These are phyloP conservation scores for Tichodroma muraria DNA, from an alignment of 2,113 vertebrate genomes.

Conservation along the genomic window DNA sequence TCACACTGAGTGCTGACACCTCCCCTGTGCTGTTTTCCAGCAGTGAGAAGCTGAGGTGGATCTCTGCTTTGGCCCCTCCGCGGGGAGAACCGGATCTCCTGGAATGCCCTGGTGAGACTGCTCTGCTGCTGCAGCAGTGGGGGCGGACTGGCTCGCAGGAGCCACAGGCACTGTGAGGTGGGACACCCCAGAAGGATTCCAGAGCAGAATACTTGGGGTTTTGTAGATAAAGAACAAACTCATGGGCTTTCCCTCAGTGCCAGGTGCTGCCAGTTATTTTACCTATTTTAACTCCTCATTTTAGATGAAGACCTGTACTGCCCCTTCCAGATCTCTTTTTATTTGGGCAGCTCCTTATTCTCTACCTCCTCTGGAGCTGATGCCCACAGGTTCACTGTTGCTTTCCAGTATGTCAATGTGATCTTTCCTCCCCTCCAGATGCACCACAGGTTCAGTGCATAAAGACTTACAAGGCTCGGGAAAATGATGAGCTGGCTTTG, in stretches of 20 bases:
- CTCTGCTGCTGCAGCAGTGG: background rate
- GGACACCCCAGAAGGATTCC: background rate
- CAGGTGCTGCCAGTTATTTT: background rate
- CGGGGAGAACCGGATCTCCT: conserved; percentile 69
- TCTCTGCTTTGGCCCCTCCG: conserved; percentile 84
- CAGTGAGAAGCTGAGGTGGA: conserved; percentile 94
- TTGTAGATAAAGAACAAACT: background rate
- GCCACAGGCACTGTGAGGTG: background rate
- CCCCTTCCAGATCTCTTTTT: background rate
- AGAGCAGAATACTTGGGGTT: background rate
- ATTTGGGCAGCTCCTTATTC: background rate
- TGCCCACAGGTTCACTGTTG: background rate
- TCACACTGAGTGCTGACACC: background rate
- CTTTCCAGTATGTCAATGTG: background rate
- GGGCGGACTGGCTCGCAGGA: background rate
- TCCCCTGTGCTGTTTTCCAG: conserved; percentile 62
- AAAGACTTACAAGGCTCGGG: conserved; percentile 82
- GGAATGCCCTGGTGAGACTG: conserved; percentile 67
- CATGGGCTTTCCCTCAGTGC: background rate
- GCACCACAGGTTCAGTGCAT: conserved; percentile 89
- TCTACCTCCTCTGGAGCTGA: background rate
- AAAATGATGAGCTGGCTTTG: conserved; percentile 90
- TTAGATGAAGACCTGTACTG: background rate
- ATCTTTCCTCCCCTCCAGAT: conserved; percentile 65
- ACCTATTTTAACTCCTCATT: background rate